These are phyloP conservation scores for Ciconia nigra DNA, from an alignment of 2,797 vertebrate genomes.

Conservation along the genomic window DNA sequence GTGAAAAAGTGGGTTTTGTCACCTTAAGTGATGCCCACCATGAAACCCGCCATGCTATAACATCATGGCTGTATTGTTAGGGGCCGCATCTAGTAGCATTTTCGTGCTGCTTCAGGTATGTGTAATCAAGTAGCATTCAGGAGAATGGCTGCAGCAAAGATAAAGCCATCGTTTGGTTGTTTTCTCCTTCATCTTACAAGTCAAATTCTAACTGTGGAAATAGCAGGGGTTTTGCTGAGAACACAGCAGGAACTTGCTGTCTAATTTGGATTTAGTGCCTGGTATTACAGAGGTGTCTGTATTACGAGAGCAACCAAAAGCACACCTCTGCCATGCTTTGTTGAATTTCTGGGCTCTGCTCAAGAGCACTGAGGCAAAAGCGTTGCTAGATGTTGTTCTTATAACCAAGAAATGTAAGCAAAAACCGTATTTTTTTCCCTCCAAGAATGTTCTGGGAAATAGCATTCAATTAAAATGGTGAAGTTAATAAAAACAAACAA, in stretches of 20 bases:
- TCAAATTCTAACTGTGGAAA: neutral
- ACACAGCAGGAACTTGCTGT: neutral
- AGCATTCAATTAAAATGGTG: neutral
- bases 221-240: neutral
- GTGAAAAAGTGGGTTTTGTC: neutral
- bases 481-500: neutral
- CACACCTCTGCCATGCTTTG: neutral
- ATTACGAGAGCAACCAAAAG: neutral
- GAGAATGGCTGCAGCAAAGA: neutral
- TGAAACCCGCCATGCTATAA: neutral
- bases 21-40: neutral
- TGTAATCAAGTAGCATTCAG: neutral
- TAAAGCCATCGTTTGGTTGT: neutral
- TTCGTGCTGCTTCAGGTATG: neutral
- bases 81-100: fast-evolving
- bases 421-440: neutral
- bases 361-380: neutral
- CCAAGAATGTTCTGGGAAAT: neutral
- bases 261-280: neutral
- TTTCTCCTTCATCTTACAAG: neutral
- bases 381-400: neutral
- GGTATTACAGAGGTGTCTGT: neutral
- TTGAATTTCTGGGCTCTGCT: neutral
- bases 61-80: neutral
- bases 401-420: neutral